These are phyloP conservation scores for Arge pagana DNA, from an alignment of 2,888 invertebrate species.

Conservation along the genomic window DNA sequence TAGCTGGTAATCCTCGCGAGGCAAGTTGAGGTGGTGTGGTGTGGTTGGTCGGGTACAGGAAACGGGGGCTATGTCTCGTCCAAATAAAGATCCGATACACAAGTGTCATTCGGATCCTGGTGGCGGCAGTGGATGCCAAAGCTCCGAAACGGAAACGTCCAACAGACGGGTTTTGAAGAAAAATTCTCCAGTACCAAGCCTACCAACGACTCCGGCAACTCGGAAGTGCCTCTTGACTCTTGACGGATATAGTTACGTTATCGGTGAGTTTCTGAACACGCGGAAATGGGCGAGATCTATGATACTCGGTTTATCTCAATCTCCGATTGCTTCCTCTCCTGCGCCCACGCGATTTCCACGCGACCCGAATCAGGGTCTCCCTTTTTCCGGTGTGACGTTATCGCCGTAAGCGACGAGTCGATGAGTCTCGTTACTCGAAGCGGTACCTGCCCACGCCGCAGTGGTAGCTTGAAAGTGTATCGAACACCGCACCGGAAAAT, in stretches of 20 bases:
- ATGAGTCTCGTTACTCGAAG: no score
- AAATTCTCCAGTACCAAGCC: constrained; percentile 53
- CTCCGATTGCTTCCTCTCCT: no score
- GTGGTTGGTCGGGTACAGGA: constrained; percentile 48
- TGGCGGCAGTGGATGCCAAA: constrained; percentile 54
- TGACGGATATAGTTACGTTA: constrained; percentile 86
- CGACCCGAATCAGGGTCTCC: no score
- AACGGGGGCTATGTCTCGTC: constrained; percentile 52
- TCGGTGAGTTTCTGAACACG: constrained; percentile 67
- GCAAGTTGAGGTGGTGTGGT: constrained; percentile 5
- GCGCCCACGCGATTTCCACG: no score
- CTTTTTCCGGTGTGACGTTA: no score
- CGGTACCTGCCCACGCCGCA: no score
- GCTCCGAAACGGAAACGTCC: constrained; percentile 39
- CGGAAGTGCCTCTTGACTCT: constrained; percentile 82
- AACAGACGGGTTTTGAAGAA: constrained; percentile 37
- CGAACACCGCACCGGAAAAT: no score
- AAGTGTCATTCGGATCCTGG: constrained; percentile 73
- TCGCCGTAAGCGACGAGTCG: no score
- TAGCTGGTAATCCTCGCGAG: constrained; percentile 1
- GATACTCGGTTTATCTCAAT: no score
- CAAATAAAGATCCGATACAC: constrained; percentile 67
- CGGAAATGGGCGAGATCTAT: neutral
- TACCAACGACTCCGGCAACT: constrained; percentile 63
- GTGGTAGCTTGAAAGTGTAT: no score